Evolutionary conservation across 2,797 vertebrate genomes (phyloP).

Genomic region (Lagorchestes hirsutus): DNA sequence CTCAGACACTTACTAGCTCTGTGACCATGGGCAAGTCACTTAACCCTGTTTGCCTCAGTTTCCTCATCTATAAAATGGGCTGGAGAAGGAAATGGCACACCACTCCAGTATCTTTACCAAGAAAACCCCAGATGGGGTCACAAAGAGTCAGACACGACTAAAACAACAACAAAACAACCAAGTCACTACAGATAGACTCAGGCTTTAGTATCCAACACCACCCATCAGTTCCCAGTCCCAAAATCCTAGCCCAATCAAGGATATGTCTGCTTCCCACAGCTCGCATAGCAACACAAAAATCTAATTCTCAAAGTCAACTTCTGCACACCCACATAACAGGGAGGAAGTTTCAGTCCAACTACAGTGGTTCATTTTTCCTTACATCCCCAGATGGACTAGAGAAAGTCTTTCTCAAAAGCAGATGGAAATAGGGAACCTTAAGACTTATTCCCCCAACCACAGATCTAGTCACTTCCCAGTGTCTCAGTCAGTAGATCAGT

Average conservation of each 20-base stretch:
- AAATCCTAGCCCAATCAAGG: neutral
- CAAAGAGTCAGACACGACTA: neutral
- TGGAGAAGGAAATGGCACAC: neutral
- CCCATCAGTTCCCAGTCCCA: neutral
- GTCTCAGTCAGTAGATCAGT: neutral
- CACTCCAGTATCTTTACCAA: neutral
- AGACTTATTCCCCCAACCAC: neutral
- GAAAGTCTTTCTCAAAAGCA: neutral
- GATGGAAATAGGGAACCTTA: neutral
- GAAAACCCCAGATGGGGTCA: no score
- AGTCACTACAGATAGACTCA: neutral
- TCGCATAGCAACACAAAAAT: no score
- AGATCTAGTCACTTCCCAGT: neutral
- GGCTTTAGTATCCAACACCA: neutral
- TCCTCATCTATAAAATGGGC: neutral
- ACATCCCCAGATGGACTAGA: neutral
- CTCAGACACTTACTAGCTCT: neutral
- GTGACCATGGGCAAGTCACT: neutral
- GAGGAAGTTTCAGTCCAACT: neutral
- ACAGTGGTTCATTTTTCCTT: neutral
- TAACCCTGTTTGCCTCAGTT: neutral
- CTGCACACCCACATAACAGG: neutral
- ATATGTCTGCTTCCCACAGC: neutral
- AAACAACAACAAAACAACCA: neutral
- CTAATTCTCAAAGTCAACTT: neutral